phyloP scores from a whole-genome alignment of 2,888 invertebrate genomes.

The Spodoptera exigua region DNA sequence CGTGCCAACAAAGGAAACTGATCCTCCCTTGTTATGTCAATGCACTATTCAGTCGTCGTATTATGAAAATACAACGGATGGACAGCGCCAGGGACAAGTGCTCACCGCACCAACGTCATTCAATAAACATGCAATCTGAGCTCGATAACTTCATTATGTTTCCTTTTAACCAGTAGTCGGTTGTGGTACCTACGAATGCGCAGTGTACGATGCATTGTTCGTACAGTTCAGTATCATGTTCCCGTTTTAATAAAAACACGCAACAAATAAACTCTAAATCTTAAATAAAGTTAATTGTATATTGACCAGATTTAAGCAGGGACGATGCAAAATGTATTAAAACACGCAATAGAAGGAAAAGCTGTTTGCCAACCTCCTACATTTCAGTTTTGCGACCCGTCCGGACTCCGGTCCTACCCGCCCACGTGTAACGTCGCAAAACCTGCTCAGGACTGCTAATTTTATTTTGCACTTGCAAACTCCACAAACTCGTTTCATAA shows the following conservation, averaged over 20 bases:
- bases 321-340: too few relatives aligned
- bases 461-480: conserved; percentile 75
- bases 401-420: conserved; percentile 66
- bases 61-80: conserved; percentile 61
- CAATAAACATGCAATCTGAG: conserved; percentile 59
- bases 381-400: conserved; percentile 54
- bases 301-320: too few relatives aligned
- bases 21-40: conserved; percentile 56
- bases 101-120: conserved; percentile 42
- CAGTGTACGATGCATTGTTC: conserved; percentile 56
- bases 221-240: conserved; percentile 39
- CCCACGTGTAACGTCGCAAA: conserved; percentile 79
- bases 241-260: conserved; percentile 39
- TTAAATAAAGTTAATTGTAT: neutral
- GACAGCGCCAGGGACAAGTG: conserved; percentile 38
- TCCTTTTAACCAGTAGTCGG: conserved; percentile 52
- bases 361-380: conserved; percentile 70
- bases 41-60: conserved; percentile 57
- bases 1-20: conserved; percentile 49
- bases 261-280: conserved; percentile 10
- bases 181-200: conserved; percentile 45
- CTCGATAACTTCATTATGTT: conserved; percentile 52
- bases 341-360: conserved; percentile 57
- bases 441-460: conserved; percentile 80
- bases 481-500: conserved; percentile 79